Evolutionary conservation across 2,888 invertebrate species (phyloP).

Genomic region (Pristionchus entomophagus): DNA sequence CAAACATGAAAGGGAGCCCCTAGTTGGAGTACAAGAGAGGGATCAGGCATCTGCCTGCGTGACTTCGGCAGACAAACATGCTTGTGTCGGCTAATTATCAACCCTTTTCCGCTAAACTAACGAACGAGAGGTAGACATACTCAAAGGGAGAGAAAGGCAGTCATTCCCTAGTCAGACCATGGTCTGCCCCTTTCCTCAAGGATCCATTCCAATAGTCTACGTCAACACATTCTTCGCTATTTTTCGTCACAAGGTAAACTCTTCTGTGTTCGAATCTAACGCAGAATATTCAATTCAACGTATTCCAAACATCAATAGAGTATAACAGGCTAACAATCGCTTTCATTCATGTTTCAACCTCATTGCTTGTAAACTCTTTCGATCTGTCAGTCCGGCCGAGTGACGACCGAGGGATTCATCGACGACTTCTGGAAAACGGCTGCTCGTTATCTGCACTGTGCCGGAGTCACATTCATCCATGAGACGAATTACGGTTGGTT

Average conservation of each 20-base stretch:
- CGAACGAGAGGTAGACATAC: background rate
- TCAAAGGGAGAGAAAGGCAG: no score
- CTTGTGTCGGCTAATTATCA: background rate
- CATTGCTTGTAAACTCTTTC: no score
- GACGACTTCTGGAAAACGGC: conserved; percentile 36
- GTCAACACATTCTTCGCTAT: conserved; percentile 19
- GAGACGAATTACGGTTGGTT: conserved; percentile 15
- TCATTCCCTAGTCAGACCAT: background rate
- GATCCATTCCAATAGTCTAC: conserved; percentile 16
- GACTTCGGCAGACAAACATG: background rate
- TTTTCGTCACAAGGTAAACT: background rate
- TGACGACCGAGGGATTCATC: background rate
- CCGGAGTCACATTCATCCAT: background rate
- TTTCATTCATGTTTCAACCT: no score
- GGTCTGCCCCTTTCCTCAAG: background rate
- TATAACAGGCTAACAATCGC: no score
- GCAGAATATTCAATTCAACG: no score
- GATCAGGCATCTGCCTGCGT: background rate
- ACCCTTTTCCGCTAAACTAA: background rate
- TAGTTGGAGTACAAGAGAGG: no score
- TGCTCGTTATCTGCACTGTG: conserved; percentile 11
- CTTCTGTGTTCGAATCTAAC: no score
- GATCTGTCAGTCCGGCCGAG: no score
- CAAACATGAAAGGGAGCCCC: background rate
- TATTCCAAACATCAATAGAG: no score